Evolutionary conservation across 2,888 invertebrate genomes (phyloP).

Genomic region (Acleris sparsana): DNA sequence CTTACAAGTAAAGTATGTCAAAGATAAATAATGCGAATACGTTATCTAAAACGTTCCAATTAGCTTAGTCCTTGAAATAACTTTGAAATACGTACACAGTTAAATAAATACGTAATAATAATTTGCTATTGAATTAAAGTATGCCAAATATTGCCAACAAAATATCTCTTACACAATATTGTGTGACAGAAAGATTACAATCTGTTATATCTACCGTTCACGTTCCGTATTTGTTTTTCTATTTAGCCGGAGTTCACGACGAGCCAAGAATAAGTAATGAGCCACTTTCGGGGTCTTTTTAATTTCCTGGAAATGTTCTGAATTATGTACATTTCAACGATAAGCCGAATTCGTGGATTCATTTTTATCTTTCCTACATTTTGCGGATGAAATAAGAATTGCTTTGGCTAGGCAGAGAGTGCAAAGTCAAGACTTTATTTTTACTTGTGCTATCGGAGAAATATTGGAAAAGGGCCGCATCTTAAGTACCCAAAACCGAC

Average conservation of each 20-base stretch:
- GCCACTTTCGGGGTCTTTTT: slow-evolving; percentile 43
- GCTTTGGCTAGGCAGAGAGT: neutral
- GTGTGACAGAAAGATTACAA: slow-evolving; percentile 7
- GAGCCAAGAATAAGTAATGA: slow-evolving; percentile 45
- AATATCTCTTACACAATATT: neutral
- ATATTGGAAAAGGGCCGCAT: no score
- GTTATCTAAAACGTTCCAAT: no score
- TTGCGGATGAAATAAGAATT: neutral
- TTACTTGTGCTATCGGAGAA: no score
- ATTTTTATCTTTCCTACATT: slow-evolving; percentile 12
- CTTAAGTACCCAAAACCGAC: no score
- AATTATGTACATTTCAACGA: slow-evolving; percentile 38
- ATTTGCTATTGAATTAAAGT: no score
- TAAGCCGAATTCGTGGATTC: slow-evolving; percentile 16
- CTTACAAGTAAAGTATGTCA: no score
- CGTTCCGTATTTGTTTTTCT: slow-evolving; percentile 36
- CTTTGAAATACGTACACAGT: no score
- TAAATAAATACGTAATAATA: no score
- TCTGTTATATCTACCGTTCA: slow-evolving; percentile 15
- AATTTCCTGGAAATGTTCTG: slow-evolving; percentile 43
- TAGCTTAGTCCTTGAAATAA: no score
- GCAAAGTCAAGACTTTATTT: neutral
- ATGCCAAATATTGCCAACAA: no score
- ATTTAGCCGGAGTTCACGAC: slow-evolving; percentile 32
- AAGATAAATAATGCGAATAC: no score